phyloP scores from a whole-genome alignment of 2,888 invertebrate species.

The Rotaria socialis region DNA sequence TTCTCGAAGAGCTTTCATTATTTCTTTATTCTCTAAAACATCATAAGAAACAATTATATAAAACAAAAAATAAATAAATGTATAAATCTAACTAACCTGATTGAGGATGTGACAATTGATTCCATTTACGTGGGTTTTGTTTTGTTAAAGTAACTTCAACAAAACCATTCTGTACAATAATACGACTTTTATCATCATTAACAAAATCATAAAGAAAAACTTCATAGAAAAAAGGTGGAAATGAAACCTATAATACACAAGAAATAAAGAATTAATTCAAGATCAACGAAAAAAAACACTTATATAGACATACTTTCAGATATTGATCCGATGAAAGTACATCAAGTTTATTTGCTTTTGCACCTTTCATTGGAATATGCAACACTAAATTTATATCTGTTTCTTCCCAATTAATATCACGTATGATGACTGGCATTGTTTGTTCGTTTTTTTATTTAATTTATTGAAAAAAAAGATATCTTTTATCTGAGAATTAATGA shows the following conservation, averaged over 20 bases:
- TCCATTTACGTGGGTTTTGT: conserved; percentile 59
- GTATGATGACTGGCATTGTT: conserved; percentile 63
- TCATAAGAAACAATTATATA: not conserved
- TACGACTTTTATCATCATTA: conserved; percentile 66
- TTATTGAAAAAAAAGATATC: not conserved
- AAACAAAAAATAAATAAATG: too few species aligned
- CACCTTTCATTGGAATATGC: conserved; percentile 67
- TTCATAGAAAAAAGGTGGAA: conserved; percentile 72
- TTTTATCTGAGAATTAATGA: too few species aligned
- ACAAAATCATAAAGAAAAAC: conserved; percentile 68
- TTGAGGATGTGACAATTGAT: conserved; percentile 51
- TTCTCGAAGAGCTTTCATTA: conserved; percentile 61
- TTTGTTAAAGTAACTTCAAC: conserved; percentile 70
- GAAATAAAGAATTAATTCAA: not conserved
- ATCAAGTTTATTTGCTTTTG: conserved; percentile 67
- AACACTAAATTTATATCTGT: conserved; percentile 66
- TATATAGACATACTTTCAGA: conserved; percentile 64
- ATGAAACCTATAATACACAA: conserved; percentile 63
- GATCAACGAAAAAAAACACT: not conserved
- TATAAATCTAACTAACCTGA: conserved; percentile 49
- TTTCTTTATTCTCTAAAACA: conserved; percentile 52
- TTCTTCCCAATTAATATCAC: conserved; percentile 74
- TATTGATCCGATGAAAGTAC: conserved; percentile 70
- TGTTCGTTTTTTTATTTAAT: not conserved
- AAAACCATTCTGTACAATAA: conserved; percentile 66